Base-by-base conservation (phyloP, 2,797 vertebrate species). In the Triplophysa bombifrons region DNA sequence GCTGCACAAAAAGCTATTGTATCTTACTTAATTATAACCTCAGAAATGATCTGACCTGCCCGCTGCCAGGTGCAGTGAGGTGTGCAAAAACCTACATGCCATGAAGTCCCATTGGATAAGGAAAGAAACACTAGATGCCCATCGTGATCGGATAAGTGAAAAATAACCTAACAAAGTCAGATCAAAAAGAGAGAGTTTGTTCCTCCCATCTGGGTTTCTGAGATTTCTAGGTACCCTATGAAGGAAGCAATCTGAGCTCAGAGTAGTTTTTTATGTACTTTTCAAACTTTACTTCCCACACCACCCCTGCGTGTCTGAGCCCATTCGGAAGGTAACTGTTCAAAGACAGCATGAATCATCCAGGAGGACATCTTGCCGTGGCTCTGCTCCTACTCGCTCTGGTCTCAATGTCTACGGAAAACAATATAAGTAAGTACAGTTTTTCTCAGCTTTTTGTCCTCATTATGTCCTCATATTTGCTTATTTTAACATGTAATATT, bases 1-100 rank as follows among this genome's bases (percentile, higher is more conserved):
- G 85, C 87, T 76, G 83, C 87, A 94, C 92, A 94, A 92, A 92
- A 92, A 87, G 86, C 77, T 91, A 91, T 94, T 95, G 93, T 95
- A 85, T 76, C 0, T 72, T 60, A 84, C 86, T 85, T 93, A 93
- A 95, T 93, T 93, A 94, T 93, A 92, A 91, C 88, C 89, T 82
- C 34, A 71, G 87, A 85, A 84, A 85, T 84, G 83, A 86, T 86
- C 91, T 85, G 81, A 87, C 86, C 71, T 83, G 67, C 80, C 83
- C 46, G 38, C 46, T 89, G 91, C 92, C 90, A 92, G 90, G 89
- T 91, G 91, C 92, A 88, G 90, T 86, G 84, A 88, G 85, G 88
- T 87, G 89, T 90, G 86, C 88, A 77, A 27, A 86, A 88, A 46
- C 70, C 80, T 72, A 81, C 91, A 88, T 90, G 87, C 85, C 86